phyloP scores from a whole-genome alignment of 2,888 invertebrate genomes.

The Eucriotettix oculatus region DNA sequence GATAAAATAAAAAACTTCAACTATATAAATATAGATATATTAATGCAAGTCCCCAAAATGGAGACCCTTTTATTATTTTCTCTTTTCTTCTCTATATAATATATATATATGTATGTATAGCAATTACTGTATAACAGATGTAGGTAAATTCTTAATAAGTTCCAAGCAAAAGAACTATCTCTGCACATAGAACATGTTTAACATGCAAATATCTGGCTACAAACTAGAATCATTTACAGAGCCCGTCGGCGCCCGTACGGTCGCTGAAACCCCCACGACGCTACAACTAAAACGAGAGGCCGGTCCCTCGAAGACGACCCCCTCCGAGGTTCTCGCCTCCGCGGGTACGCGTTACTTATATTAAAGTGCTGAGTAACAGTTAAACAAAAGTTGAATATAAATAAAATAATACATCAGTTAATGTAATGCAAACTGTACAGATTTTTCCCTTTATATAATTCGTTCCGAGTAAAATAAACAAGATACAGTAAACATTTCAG shows the following conservation, averaged over 20 bases:
- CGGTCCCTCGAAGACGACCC: too few relatives aligned
- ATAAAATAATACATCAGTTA: too few relatives aligned
- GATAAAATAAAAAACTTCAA: too few relatives aligned
- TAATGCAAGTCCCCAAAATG: slow-evolving; percentile 1
- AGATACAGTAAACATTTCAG: too few relatives aligned
- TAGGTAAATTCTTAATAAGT: slow-evolving; percentile 12
- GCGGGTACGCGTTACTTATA: not conserved
- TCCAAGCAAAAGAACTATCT: slow-evolving; percentile 15
- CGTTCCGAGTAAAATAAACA: too few relatives aligned
- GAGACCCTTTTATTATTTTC: not conserved
- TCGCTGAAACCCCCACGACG: not conserved
- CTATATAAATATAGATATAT: too few relatives aligned
- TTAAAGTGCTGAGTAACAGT: not conserved
- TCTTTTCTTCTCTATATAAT: too few relatives aligned
- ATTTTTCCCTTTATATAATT: too few relatives aligned
- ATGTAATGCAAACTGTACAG: too few relatives aligned
- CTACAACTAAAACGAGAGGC: too few relatives aligned
- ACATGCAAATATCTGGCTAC: slow-evolving; percentile 13
- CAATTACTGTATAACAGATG: slow-evolving; percentile 13
- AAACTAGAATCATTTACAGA: slow-evolving; percentile 4
- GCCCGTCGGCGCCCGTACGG: slow-evolving; percentile 4
- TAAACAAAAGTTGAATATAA: not conserved
- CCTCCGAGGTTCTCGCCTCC: too few relatives aligned
- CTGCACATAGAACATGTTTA: slow-evolving; percentile 15
- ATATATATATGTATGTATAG: slow-evolving; percentile 7